A percentile compares a stretch with the other conserved stretches of the same genome.
Conservation (phyloP, 1,140 invertebrate genomes). For the Caenorhabditis inopinata region DNA sequence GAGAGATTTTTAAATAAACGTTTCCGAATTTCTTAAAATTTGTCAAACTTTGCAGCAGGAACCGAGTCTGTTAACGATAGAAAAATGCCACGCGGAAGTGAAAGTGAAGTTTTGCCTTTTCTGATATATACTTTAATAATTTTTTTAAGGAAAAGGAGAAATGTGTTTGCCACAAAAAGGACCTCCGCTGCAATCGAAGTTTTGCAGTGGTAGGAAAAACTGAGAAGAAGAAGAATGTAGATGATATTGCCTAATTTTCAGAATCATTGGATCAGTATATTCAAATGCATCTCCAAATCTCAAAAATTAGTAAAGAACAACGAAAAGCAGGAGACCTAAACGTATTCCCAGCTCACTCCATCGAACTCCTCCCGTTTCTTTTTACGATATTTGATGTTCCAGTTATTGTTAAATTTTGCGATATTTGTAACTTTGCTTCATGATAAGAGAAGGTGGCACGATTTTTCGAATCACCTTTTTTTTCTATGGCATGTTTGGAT, state of each 20-base stretch:
- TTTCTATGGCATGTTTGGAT: neutral
- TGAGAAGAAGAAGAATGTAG: too few species aligned
- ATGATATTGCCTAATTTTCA: neutral
- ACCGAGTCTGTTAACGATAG: neutral
- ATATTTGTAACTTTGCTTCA: neutral
- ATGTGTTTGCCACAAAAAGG: neutral
- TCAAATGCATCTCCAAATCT: neutral
- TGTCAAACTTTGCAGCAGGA: neutral
- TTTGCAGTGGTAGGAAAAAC: neutral
- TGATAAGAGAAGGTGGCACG: slow-evolving; percentile 30
- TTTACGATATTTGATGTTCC: neutral
- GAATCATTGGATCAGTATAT: slow-evolving; percentile 8
- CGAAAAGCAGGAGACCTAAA: neutral
- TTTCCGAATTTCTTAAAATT: neutral
- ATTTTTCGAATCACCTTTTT: neutral
- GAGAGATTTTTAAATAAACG: neutral
- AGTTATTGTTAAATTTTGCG: neutral
- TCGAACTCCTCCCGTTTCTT: neutral
- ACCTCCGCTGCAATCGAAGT: neutral
- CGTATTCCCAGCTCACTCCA: neutral
- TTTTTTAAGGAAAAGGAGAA: slow-evolving; percentile 8
- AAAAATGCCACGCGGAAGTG: slow-evolving; percentile 17
- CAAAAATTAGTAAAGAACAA: neutral
- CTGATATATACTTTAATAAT: neutral
- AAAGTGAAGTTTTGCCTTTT: neutral